These are phyloP conservation scores for Oryctolagus cuniculus DNA, from an alignment of 2,113 vertebrate genomes.

Conservation along the genomic window mOryCun1.1 NC_091441.1:123140501-123141000, in stretches of 20 bases:
- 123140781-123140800: neutral
- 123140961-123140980: no score
- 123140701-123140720: neutral
- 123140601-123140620: neutral
- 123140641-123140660: neutral
- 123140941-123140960: no score
- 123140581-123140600: no score
- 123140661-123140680: no score
- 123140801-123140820: neutral
- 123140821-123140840: neutral
- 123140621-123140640: neutral
- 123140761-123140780: neutral
- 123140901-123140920: no score
- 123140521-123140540: no score
- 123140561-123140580: no score
- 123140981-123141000: no score
- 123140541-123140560: no score
- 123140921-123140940: no score
- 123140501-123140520: no score
- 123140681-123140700: neutral
- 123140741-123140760: neutral
- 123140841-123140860: neutral
- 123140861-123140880: neutral
- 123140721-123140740: neutral
- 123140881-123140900: no score